Conservation (phyloP, 2,797 vertebrate genomes). For the Scolopax bukidnonensis region DNA sequence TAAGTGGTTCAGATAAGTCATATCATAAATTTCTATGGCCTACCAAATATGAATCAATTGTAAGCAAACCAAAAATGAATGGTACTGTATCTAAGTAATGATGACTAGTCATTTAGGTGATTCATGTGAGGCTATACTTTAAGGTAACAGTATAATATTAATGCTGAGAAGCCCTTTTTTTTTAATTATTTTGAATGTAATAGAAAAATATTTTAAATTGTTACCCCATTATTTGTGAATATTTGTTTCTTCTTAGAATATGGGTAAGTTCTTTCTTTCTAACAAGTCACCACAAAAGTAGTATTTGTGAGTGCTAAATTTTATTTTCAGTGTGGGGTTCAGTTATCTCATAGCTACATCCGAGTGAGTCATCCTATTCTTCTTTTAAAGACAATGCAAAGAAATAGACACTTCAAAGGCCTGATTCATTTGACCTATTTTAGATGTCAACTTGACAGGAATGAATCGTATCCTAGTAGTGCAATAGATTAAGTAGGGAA, state of each 20-base stretch:
- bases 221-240: neutral
- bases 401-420: neutral
- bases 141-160: neutral
- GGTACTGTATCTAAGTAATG: neutral
- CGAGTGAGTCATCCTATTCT: neutral
- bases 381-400: neutral
- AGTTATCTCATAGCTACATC: neutral
- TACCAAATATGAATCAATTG: neutral
- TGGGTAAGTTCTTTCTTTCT: neutral
- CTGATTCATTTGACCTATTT: neutral
- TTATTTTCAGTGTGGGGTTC: neutral
- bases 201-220: neutral
- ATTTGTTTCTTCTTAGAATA: neutral
- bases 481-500: neutral
- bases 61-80: neutral
- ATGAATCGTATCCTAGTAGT: neutral
- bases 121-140: neutral
- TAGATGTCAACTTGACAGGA: slow-evolving; percentile 8
- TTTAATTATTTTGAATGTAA: neutral
- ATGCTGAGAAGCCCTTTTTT: neutral
- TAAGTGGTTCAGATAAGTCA: neutral
- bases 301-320: neutral
- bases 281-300: neutral
- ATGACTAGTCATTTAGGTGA: neutral
- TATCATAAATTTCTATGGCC: neutral